Evolutionary conservation across 2,113 vertebrate species (phyloP).

Genomic region (Datnioides undecimradiatus): DNA sequence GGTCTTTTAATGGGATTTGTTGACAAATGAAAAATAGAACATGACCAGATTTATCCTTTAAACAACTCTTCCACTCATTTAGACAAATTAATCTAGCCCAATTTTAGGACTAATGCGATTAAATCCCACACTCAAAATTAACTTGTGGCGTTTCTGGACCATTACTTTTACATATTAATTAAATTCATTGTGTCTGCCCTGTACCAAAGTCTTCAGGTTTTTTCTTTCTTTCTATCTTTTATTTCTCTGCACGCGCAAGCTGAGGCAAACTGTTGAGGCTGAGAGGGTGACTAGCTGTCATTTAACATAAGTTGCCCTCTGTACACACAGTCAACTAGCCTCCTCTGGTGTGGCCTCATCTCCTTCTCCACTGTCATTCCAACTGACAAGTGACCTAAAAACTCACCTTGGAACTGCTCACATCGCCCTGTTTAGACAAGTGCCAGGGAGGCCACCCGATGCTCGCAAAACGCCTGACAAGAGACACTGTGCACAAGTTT

Average conservation of each 20-base stretch:
- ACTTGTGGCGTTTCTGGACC: not conserved
- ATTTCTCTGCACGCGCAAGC: conserved; percentile 16
- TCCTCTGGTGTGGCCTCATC: conserved; percentile 59
- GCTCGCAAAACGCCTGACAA: conserved; percentile 52
- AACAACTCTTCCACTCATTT: conserved; percentile 8
- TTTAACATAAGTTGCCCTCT: conserved; percentile 69
- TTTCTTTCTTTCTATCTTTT: not conserved
- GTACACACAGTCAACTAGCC: conserved; percentile 57
- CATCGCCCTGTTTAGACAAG: conserved; percentile 70
- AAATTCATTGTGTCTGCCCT: not conserved
- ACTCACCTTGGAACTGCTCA: conserved; percentile 76
- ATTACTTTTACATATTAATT: conserved; percentile 1
- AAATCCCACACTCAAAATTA: not conserved
- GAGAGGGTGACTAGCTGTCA: conserved; percentile 58
- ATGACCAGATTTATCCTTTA: not conserved
- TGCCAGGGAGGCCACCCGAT: conserved; percentile 39
- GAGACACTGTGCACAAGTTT: conserved; percentile 51
- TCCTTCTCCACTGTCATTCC: conserved; percentile 65
- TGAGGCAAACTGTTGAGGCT: conserved; percentile 38
- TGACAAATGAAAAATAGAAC: not conserved
- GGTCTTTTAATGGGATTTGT: not conserved
- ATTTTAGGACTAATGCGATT: not conserved
- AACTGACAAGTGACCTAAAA: conserved; percentile 80
- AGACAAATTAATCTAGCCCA: not conserved
- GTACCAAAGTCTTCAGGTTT: not conserved